phyloP scores from a whole-genome alignment of 2,113 vertebrate species.

The Corvus cornix region DNA sequence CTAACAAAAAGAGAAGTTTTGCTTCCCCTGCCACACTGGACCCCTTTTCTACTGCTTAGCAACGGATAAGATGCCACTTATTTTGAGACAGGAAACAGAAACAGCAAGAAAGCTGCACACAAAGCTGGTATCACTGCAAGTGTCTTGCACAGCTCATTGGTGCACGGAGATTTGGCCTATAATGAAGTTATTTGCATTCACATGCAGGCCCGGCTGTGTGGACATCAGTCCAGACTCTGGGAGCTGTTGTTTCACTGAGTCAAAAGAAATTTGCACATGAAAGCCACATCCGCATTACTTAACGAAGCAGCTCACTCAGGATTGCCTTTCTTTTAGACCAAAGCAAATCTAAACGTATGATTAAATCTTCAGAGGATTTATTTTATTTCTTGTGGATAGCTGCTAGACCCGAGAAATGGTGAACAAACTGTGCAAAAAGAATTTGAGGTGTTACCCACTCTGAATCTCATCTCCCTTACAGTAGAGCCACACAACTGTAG shows the following conservation, averaged over 20 bases:
- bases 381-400: conserved; percentile 1
- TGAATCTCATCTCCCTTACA: neutral
- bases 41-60: conserved; percentile 38
- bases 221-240: conserved; percentile 68
- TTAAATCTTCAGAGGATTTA: conserved; percentile 49
- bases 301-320: conserved; percentile 56
- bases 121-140: conserved; percentile 62
- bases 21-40: neutral
- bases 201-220: conserved; percentile 55
- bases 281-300: conserved; percentile 70
- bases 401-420: neutral
- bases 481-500: neutral
- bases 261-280: conserved; percentile 82
- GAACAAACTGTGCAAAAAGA: neutral
- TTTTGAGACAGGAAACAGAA: conserved; percentile 66
- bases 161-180: conserved; percentile 54
- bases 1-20: conserved; percentile 27
- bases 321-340: conserved; percentile 56
- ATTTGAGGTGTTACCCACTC: neutral
- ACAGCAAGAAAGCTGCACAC: conserved; percentile 60
- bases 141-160: conserved; percentile 58
- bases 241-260: conserved; percentile 74
- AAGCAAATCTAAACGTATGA: conserved; percentile 52
- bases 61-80: conserved; percentile 55
- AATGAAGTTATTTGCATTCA: conserved; percentile 78